Percentiles rank a stretch among this genome's conserved stretches.
phyloP scores from a whole-genome alignment of 2,797 vertebrate species.

The Dromococcyx pavoninus region DNA sequence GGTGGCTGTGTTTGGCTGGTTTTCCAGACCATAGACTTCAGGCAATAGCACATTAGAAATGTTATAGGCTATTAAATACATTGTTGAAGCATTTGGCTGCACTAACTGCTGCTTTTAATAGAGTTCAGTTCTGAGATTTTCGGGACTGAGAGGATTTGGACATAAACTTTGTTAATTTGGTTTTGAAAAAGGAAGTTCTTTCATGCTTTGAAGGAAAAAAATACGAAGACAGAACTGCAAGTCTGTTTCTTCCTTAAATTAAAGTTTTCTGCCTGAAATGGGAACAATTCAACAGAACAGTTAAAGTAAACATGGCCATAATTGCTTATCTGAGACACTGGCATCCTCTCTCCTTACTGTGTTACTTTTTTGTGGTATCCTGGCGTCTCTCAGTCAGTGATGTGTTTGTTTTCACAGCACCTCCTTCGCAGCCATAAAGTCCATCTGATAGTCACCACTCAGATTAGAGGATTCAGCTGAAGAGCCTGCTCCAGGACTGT shows the following conservation, averaged over 20 bases:
- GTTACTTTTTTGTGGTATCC: slow-evolving; percentile 25
- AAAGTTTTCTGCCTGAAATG: slow-evolving; percentile 71
- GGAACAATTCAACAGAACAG: slow-evolving; percentile 71
- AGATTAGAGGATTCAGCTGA: background rate
- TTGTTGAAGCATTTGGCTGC: slow-evolving; percentile 16
- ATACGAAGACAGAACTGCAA: slow-evolving; percentile 62
- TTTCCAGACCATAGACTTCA: background rate
- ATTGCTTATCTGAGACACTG: slow-evolving; percentile 56
- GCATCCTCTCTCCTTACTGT: slow-evolving; percentile 20
- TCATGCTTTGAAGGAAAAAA: slow-evolving; percentile 65
- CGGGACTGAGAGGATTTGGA: slow-evolving; percentile 54
- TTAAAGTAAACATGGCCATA: slow-evolving; percentile 66
- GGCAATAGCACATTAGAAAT: slow-evolving; percentile 9
- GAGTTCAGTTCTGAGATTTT: slow-evolving; percentile 61
- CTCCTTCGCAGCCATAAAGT: background rate
- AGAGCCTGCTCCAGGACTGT: background rate
- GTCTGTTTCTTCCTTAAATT: slow-evolving; percentile 73
- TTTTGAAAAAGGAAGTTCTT: slow-evolving; percentile 69
- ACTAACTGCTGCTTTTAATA: slow-evolving; percentile 43
- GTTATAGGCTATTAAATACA: slow-evolving; percentile 27
- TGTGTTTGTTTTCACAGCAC: slow-evolving; percentile 28
- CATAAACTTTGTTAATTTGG: slow-evolving; percentile 60
- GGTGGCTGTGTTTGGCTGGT: background rate
- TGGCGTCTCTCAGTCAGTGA: background rate
- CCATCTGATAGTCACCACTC: background rate